These are phyloP conservation scores for Peromyscus leucopus DNA, from an alignment of 2,113 vertebrate species.

Conservation along the genomic window DNA sequence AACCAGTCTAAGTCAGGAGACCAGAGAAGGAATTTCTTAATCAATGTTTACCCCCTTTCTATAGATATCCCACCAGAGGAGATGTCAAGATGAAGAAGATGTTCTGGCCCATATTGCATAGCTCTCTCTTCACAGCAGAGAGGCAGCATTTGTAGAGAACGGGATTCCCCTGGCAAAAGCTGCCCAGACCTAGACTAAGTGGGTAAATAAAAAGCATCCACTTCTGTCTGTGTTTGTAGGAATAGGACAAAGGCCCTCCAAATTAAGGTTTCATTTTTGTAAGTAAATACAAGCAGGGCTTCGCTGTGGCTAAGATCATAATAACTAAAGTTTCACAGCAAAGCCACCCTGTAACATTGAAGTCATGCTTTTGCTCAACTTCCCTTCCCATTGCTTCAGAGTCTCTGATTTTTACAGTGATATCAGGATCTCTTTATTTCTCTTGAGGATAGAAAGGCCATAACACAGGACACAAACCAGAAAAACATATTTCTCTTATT, in stretches of 20 bases:
- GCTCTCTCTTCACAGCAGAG: neutral
- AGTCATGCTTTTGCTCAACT: neutral
- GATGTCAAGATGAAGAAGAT: neutral
- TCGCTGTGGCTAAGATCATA: neutral
- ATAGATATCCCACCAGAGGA: neutral
- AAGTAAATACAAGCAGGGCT: neutral
- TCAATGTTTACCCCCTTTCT: neutral
- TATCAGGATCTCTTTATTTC: neutral
- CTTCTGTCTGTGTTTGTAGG: neutral
- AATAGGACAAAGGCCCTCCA: neutral
- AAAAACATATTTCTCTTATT: neutral
- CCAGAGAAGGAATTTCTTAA: neutral
- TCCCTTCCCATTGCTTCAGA: neutral
- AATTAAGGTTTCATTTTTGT: slow-evolving; percentile 16
- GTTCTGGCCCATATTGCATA: neutral
- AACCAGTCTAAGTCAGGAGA: neutral
- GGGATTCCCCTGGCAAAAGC: neutral
- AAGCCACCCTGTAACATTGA: neutral
- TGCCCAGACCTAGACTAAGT: neutral
- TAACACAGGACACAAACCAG: neutral
- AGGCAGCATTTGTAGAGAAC: neutral
- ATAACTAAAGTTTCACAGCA: neutral
- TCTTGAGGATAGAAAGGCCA: neutral
- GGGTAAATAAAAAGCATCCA: neutral
- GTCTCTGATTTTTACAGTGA: neutral